These are phyloP conservation scores for Drosophila tsacasi DNA, from an alignment of 1,140 invertebrate species.

Conservation along the genomic window DNA sequence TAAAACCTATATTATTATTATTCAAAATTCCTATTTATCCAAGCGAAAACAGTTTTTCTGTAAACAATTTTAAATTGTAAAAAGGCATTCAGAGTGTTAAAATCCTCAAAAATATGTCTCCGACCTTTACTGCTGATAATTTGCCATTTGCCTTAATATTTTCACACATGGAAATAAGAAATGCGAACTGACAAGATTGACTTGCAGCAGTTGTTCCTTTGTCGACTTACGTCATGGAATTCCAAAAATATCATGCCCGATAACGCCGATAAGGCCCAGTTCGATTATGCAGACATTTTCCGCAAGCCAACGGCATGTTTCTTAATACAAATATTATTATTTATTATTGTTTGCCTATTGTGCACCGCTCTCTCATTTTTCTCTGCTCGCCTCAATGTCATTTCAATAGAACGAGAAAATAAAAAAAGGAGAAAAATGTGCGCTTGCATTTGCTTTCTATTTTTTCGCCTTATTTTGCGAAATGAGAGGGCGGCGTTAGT, in stretches of 20 bases:
- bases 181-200: constrained; percentile 27
- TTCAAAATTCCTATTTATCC: not conserved
- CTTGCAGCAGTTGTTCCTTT: constrained; percentile 55
- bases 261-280: constrained; percentile 51
- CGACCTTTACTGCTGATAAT: constrained; percentile 43
- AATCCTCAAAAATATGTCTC: constrained; percentile 4
- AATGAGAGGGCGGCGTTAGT: constrained; percentile 49
- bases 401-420: constrained; percentile 67
- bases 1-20: not conserved
- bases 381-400: constrained; percentile 60
- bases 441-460: constrained; percentile 72
- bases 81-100: not conserved
- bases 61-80: not conserved
- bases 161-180: constrained; percentile 15
- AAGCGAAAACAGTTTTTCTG: not conserved
- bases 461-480: constrained; percentile 67
- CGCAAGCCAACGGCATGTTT: constrained; percentile 20
- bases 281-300: constrained; percentile 53
- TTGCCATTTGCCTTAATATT: constrained; percentile 8
- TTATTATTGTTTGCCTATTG: constrained; percentile 47
- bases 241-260: constrained; percentile 66
- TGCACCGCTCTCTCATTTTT: constrained; percentile 26
- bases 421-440: constrained; percentile 51
- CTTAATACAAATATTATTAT: constrained; percentile 25
- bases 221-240: constrained; percentile 74